Evolutionary conservation across 2,113 vertebrate species (phyloP), one percentile per base, ranked within the genome.

Genomic region (Xyrauchen texanus): DNA sequence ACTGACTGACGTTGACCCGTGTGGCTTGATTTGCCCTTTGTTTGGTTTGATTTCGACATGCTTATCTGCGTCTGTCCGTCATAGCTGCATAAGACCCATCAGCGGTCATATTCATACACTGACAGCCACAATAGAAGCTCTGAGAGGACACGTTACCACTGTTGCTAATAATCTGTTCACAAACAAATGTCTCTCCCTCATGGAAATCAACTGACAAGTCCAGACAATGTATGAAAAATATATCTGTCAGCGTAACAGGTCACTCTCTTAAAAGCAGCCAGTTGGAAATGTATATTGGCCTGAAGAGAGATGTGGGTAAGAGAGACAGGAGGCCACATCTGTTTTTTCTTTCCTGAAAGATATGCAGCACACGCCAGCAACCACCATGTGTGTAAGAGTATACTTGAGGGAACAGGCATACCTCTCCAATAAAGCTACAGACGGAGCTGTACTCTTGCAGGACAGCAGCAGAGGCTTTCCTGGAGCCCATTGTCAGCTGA

Each of bases 341-440:
- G 87, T 52, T 86, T 78, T 80, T 85, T 73, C 71, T 83, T 81
- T 72, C 16, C 84, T 68, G 68, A 76, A 79, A 69, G 78, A 85
- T 86, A 67, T 70, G 51, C 71, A 77, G 82, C 83, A 82, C 81
- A 84, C 81, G 64, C 82, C 81, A 83, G 80, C 82, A 71, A 77
- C 72, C 71, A 66, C 81, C 42, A 34, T n/a, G 78, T 75, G 79
- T 82, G 83, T 88, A 76, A 82, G 81, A 82, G 80, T 79, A 68
- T 78, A 79, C 78, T 74, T 77, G 57, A 81, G 82, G 79, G 76
- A 85, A 60, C 51, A 9, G 47, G 62, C 81, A 87, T 85, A 86
- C 76, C 82, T 87, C 85, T 87, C 80, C 70, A 85, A 88, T 85
- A 86, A 82, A 86, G 77, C 77, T 82, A 80, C 74, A 80, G 80